Base-by-base conservation (phyloP, 2,888 invertebrate genomes). In the Ptychoptera contaminata region DNA sequence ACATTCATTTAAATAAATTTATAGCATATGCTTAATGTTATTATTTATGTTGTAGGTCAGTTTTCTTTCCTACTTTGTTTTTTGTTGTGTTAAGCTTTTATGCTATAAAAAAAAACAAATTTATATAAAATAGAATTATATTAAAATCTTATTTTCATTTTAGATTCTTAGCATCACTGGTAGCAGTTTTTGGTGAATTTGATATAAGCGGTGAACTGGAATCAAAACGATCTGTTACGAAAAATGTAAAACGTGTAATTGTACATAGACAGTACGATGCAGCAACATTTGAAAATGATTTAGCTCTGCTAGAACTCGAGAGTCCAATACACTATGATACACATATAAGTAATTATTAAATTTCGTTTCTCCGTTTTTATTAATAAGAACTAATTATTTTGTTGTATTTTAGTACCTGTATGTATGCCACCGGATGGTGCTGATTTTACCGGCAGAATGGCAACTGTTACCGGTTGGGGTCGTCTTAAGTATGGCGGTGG, bases 391-490 rank as follows among this genome's bases (percentile, higher is more conserved):
- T 23, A 23, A 23, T 23, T 23, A 30, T 38, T 34, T 48, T 46
- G n/a, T 47, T 45, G 36, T 46, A 42, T 62, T 67, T 3, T 64
- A 81, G 88, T 91, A 35, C 92, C 92, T 16, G 88, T 92, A 61
- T 93, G 92, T 65, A 77, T 93, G 76, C 91, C 90, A 1, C 71
- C 76, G 2, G 79, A 82, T 37, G 74, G 73, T 35, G 76, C 79
- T 1, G 87, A 88, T 57, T 88, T 82, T 62, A 86, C 84, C 0
- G 88, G 88, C 1, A 73, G 82, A 46, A 79, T 85, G 73, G 92
- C 88, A 0, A 85, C 84, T 0, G 91, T 92, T 3, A 88, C 90
- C 0, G 92, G 92, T 2, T 92, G 91, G 91, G 92, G 92, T 0
- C 74, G 91, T 12, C 73, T 91, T 36, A 87, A 86, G 63, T 91